Evolutionary conservation across 2,888 invertebrate genomes (phyloP).

Genomic region (Drosophila putrida): DNA sequence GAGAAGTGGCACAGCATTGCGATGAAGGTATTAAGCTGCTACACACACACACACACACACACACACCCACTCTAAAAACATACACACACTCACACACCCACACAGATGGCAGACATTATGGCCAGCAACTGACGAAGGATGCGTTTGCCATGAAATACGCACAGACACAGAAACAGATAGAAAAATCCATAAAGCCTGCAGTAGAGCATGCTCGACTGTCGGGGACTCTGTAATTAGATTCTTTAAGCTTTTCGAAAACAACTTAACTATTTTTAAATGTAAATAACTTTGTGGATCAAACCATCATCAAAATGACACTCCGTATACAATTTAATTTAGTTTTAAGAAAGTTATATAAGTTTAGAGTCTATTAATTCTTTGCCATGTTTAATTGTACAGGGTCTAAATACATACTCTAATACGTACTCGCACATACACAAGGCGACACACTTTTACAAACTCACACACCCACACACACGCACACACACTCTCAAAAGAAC

Average conservation of each 20-base stretch:
- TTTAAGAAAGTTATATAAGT: no score
- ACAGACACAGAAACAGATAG: constrained; percentile 24
- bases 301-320: no score
- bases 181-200: neutral
- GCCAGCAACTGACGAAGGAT: constrained; percentile 72
- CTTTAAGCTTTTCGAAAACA: no score
- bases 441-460: constrained; percentile 65
- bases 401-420: constrained; percentile 16
- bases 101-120: constrained; percentile 65
- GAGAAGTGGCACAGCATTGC: constrained; percentile 41
- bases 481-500: constrained; percentile 35
- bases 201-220: no score
- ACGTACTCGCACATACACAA: constrained; percentile 27
- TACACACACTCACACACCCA: constrained; percentile 28
- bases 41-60: constrained; percentile 30
- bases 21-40: constrained; percentile 80
- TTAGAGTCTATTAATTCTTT: no score
- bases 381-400: no score
- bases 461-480: constrained; percentile 31
- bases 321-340: no score
- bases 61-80: neutral
- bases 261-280: no score
- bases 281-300: no score
- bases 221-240: no score
- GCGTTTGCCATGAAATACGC: constrained; percentile 75